A percentile compares a stretch with the other conserved stretches of the same genome.
Evolutionary conservation across 1,140 invertebrate genomes (phyloP).

Genomic region (Tetraneura akinire): DNA sequence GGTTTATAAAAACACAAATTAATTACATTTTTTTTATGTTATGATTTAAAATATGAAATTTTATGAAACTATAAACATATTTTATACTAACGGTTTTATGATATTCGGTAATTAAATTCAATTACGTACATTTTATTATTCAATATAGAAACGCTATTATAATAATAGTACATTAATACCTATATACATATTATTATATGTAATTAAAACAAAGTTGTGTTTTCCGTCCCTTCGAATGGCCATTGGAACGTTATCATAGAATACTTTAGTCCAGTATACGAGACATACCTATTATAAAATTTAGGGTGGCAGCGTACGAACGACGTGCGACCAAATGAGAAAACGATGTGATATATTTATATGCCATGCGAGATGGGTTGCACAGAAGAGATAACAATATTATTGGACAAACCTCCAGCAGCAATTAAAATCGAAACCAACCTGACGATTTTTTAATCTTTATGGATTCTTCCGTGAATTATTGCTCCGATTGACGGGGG

Average conservation of each 20-base stretch:
- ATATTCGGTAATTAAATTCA: background rate
- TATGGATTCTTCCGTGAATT: conserved; percentile 17
- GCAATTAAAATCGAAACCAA: conserved; percentile 33
- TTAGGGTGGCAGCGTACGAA: background rate
- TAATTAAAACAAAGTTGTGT: background rate
- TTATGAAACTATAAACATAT: background rate
- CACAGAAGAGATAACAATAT: background rate
- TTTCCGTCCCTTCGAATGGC: background rate
- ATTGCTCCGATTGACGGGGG: background rate
- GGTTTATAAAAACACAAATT: background rate
- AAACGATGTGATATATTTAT: background rate
- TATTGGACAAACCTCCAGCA: background rate
- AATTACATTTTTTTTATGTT: background rate
- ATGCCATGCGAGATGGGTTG: background rate
- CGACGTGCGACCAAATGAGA: conserved; percentile 3
- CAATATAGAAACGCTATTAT: background rate
- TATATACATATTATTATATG: background rate
- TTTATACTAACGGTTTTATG: background rate
- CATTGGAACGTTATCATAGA: background rate
- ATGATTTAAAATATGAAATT: background rate
- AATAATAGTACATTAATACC: no score
- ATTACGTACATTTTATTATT: background rate
- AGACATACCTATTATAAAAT: background rate
- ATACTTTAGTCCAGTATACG: no score
- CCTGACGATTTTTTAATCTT: conserved; percentile 42